Evolutionary conservation across 2,797 vertebrate species (phyloP).

Genomic region (Gila robusta): DNA sequence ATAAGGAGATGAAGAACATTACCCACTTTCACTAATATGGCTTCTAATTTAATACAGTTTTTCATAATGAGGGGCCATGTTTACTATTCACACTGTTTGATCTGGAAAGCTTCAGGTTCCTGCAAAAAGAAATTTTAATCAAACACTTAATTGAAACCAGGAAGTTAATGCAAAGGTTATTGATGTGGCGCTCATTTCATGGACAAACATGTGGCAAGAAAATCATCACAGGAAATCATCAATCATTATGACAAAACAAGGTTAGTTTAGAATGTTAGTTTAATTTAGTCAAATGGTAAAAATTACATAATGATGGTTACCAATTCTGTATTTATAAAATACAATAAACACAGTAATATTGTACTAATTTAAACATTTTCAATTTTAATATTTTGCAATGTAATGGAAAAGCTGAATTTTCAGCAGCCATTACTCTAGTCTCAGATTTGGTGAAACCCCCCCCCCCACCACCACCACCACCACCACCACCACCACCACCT

Average conservation of each 20-base stretch:
- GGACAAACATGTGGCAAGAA: background rate
- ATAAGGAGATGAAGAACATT: background rate
- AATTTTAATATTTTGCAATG: background rate
- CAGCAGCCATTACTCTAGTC: no score
- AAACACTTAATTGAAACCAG: background rate
- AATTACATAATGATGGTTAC: no score
- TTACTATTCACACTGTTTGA: background rate
- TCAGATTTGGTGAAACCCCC: background rate
- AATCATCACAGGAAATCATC: background rate
- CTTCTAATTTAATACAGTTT: background rate
- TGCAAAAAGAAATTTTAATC: background rate
- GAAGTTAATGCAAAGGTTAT: background rate
- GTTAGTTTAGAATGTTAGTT: no score
- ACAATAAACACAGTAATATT: background rate
- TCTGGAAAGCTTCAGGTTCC: background rate
- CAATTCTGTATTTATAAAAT: background rate
- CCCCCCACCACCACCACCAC: no score
- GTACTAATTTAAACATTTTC: background rate
- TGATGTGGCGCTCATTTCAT: background rate
- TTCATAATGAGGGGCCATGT: background rate
- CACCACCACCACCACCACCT: no score
- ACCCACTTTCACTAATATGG: background rate
- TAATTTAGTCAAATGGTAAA: background rate
- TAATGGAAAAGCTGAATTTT: background rate
- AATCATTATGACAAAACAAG: background rate